phyloP scores from a whole-genome alignment of 2,888 invertebrate genomes.

The Copidosoma aretas region DNA sequence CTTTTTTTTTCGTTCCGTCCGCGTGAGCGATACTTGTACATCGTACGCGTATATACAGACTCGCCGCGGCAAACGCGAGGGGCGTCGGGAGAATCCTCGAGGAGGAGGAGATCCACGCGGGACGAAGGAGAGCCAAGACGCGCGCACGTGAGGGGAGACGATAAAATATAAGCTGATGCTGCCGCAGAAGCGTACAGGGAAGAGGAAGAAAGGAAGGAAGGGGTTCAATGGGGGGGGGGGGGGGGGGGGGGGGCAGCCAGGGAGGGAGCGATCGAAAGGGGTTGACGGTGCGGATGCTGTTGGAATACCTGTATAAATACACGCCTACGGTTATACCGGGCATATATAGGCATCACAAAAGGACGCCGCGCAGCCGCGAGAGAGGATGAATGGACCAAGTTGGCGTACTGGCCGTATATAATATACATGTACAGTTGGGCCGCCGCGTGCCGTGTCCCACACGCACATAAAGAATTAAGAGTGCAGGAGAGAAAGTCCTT shows the following conservation, averaged over 20 bases:
- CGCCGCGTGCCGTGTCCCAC: neutral
- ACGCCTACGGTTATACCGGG: no score
- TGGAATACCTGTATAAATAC: no score
- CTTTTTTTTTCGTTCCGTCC: no score
- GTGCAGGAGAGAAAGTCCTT: conserved; percentile 4
- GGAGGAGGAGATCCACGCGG: neutral
- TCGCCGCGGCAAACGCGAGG: no score
- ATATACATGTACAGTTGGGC: no score
- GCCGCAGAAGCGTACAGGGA: neutral
- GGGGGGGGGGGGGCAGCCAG: neutral
- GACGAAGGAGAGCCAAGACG: neutral
- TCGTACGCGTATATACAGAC: no score
- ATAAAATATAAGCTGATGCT: neutral
- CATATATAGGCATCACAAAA: neutral
- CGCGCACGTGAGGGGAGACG: neutral
- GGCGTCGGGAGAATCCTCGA: neutral
- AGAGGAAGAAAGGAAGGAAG: neutral
- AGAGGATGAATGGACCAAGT: conserved; percentile 34
- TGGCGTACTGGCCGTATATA: neutral
- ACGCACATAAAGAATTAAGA: no score
- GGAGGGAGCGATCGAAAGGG: conserved; percentile 4
- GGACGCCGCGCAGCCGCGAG: conserved; percentile 16
- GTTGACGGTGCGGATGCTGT: no score
- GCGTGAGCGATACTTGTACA: no score
- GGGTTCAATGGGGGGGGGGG: conserved; percentile 7